phyloP scores from a whole-genome alignment of 2,113 vertebrate species.

The Anolis carolinensis region DNA sequence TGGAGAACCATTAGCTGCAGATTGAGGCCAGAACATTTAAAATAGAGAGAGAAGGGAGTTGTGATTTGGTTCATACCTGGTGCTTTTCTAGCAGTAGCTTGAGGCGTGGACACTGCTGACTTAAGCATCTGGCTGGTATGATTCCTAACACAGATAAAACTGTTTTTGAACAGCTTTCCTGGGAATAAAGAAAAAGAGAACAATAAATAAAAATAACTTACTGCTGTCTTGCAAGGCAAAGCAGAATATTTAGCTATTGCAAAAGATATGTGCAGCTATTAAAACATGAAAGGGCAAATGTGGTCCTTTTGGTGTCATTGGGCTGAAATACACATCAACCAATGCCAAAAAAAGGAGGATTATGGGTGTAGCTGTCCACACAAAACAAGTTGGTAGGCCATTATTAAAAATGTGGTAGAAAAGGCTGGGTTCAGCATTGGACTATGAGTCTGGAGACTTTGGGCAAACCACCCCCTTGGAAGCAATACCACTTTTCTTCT shows the following conservation, averaged over 20 bases:
- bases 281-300: neutral
- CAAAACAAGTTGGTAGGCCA: neutral
- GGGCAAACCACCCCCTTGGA: too few relatives aligned
- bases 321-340: neutral
- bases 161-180: neutral
- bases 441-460: too few relatives aligned
- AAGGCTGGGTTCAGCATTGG: too few relatives aligned
- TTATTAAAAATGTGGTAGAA: too few relatives aligned
- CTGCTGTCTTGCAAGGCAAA: neutral
- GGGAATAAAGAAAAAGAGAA: neutral
- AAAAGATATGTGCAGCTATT: neutral
- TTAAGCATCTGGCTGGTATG: slow-evolving; percentile 20
- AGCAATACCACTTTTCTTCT: too few relatives aligned
- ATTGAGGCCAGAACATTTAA: slow-evolving; percentile 63
- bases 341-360: neutral
- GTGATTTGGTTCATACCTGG: slow-evolving; percentile 61
- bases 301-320: neutral
- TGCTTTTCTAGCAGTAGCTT: slow-evolving; percentile 59
- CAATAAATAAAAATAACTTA: neutral
- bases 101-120: slow-evolving; percentile 59
- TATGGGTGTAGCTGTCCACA: neutral
- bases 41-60: neutral
- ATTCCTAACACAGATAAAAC: neutral
- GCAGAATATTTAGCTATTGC: neutral
- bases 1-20: slow-evolving; percentile 65